A percentile compares a stretch with the other conserved stretches of the same genome.
These are phyloP conservation scores for Antechinus flavipes DNA, from an alignment of 2,113 vertebrate genomes.

Conservation along the genomic window DNA sequence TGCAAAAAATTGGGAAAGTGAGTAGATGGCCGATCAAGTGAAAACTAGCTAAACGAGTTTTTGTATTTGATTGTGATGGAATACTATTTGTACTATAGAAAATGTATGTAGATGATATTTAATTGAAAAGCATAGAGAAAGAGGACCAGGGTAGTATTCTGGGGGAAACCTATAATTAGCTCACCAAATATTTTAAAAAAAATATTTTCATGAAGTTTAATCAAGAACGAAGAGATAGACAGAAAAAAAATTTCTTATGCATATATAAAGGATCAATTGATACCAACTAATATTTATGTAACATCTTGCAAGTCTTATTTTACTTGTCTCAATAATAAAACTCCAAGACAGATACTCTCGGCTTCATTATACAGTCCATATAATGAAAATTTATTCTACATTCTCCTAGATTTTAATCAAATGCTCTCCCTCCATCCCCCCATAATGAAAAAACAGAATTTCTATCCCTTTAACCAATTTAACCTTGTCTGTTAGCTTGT, in stretches of 20 bases:
- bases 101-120: neutral
- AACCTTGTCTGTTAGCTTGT: neutral
- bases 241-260: neutral
- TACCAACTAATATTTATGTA: neutral
- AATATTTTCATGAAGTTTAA: neutral
- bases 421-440: neutral
- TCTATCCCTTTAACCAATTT: neutral
- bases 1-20: neutral
- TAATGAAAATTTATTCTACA: neutral
- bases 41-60: neutral
- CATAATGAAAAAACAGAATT: neutral
- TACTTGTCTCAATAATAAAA: neutral
- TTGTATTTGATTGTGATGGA: neutral
- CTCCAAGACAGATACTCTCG: neutral
- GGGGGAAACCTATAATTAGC: neutral
- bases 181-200: neutral
- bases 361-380: neutral
- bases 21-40: neutral
- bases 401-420: neutral
- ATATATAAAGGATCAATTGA: neutral
- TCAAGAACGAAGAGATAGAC: neutral
- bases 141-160: neutral
- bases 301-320: neutral
- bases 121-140: neutral
- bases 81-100: neutral